Base-by-base conservation (phyloP, 2,113 vertebrate species). In the Archilochus colubris region DNA sequence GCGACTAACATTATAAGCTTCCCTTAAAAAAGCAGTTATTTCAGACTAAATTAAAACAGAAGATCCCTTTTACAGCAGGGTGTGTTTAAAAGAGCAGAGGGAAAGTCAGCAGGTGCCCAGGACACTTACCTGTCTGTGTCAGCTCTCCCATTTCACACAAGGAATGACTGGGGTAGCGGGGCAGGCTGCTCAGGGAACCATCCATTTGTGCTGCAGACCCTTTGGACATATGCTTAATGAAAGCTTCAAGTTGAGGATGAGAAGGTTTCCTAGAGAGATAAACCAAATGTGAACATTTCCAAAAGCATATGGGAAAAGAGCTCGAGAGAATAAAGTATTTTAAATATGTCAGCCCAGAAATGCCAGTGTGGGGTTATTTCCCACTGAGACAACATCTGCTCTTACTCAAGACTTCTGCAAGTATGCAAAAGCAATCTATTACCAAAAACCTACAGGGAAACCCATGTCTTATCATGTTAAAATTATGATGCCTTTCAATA, bases 71-170 rank as follows among this genome's bases (percentile, higher is more conserved):
- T 28, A 19, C 48, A 57, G 31, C 5, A 51, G 75, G 33, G 24
- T 80, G 9, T 13, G 27, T 77, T 58, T 44, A 61, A 59, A 7
- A 55, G 67, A 57, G 74, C 43, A 91, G 38, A 63, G 31, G 25
- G 53, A 0, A 5, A 58, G 31, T 25, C 8, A 48, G 61, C 33
- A 72, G 31, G 23, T 83, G 43, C 57, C 31, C 6, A 2, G 27
- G 66, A 12, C 64, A 68, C 89, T 27, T 91, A 99, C 99, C 99
- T 97, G 99, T 99, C 97, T 99, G 99, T 0, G 99, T 99, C 63
- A 99, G 99, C 75, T 99, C 99, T 59, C 99, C 99, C 98, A 99
- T 99, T 95, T 99, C 99, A 54, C 99, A 99, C 58, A 97, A 54
- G 12, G 97, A 98, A 89, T 99, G 99, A 66, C 97, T 99, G 40